A percentile compares a stretch with the other conserved stretches of the same genome.
Conservation (phyloP, 1,140 invertebrate species). For the Cardiocondyla obscurior region DNA sequence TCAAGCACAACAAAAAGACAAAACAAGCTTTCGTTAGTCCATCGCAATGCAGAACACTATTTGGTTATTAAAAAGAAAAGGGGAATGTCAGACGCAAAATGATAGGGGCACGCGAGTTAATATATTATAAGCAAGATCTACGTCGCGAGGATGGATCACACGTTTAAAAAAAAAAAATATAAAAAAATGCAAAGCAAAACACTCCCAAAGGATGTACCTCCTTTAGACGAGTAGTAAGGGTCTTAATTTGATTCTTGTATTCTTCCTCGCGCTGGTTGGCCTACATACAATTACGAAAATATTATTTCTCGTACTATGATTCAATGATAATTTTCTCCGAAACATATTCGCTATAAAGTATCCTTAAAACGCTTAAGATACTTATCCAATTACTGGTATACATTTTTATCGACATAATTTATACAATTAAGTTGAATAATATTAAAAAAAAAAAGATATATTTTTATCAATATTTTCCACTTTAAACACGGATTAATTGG, state of each 20-base stretch:
- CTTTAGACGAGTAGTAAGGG: conserved; percentile 98
- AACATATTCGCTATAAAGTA: neutral
- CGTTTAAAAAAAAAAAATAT: too few relatives aligned
- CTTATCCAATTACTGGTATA: neutral
- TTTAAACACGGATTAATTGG: conserved; percentile 16
- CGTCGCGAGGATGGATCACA: conserved; percentile 69
- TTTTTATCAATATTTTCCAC: conserved; percentile 34
- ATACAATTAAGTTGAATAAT: neutral
- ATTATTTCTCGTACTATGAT: conserved; percentile 46
- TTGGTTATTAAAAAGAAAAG: conserved; percentile 30
- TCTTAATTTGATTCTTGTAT: conserved; percentile 99
- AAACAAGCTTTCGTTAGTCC: conserved; percentile 72
- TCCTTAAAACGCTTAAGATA: neutral
- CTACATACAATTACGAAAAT: conserved; percentile 85
- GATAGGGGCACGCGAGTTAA: conserved; percentile 45
- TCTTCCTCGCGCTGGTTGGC: conserved; percentile 99
- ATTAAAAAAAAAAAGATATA: neutral
- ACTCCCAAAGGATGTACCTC: conserved; percentile 90
- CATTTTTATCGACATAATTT: neutral
- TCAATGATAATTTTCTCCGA: neutral
- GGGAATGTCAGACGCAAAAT: conserved; percentile 63
- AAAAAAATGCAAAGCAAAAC: conserved; percentile 73
- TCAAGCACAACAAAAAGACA: conserved; percentile 76
- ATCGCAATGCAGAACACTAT: conserved; percentile 12
- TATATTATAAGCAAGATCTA: conserved; percentile 53